Base-by-base conservation (phyloP, 2,113 vertebrate species). In the Actenoides lindsayi region DNA sequence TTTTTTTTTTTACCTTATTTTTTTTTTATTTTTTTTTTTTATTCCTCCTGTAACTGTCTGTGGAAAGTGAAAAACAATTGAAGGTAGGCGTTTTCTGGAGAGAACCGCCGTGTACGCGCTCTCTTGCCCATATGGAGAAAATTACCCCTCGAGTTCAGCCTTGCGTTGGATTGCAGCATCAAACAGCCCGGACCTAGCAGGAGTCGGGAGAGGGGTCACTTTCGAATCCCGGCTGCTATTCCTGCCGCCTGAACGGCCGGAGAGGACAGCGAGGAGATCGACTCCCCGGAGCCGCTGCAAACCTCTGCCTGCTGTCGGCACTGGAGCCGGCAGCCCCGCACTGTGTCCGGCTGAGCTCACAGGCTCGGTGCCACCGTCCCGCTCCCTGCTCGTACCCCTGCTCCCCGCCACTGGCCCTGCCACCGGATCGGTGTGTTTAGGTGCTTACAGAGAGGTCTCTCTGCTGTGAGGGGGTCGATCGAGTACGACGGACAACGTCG, bases 121-220 rank as follows among this genome's bases (percentile, higher is more conserved):
- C n/a, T 9, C 57, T 62, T 12, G 82, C 27, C 84, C 95, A 93
- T 96, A 96, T 86, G 95, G 96, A 95, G 87, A 73, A 88, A 76
- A 96, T 97, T 96, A 97, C 35, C 82, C 90, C 39, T 41, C 44
- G 14, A 67, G 67, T 80, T 85, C 91, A 77, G 87, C 59, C 68
- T 88, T 87, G 85, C 59, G 33, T 85, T 85, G 84, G 57, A 44
- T 31, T 25, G 70, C 84, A 28, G 84, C 67, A 76, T 62, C 93
- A 14, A 91, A 87, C 82, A 73, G 59, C 44, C 41, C 74, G 60
- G 78, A 89, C 33, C 53, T 42, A 46, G 53, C 81, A 64, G 53
- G 41, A 89, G 7, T 21, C n/a, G 20, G 54, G 59, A 65, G 70
- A 83, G 14, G 39, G 84, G 70, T 87, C 81, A 56, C 73, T 91